Evolutionary conservation across 2,797 vertebrate species (phyloP), one percentile per base, ranked within the genome.

Genomic region (Takifugu ocellatus): DNA sequence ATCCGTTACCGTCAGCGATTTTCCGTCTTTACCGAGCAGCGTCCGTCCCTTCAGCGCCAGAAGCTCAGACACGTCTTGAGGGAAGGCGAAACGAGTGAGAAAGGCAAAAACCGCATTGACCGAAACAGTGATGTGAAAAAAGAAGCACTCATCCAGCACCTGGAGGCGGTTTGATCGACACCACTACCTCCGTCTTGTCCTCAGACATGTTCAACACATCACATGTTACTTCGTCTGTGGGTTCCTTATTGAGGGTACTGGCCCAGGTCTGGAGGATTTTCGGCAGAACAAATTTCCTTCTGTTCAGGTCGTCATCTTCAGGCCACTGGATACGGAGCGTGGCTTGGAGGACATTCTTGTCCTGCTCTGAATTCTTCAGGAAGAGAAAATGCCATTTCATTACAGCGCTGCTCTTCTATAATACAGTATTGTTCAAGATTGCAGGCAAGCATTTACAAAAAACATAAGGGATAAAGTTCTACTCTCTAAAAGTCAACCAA

Each of bases 251-350:
- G 65, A 62, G 12, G 21, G 5, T 49, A 3, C 9, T 81, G 0
- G 56, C 31, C 83, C 83, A 83, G 1, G 1, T 1, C 56, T 87
- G 84, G 3, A 90, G 63, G 44, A 8, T 0, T n/a, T 1, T 73
- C 7, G 74, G 0, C 0, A 87, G 68, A 0, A 5, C 0, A 0
- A 0, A 0, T 6, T 5, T 1, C 1, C 0, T 3, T 49, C 51
- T 74, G 0, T 3, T 2, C 6, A 24, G 56, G 12, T 0, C 0
- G 16, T 1, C 0, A 1, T 0, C 0, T 3, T 58, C 0, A 2
- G 2, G 6, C 80, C 76, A 78, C 16, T 16, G 3, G 4, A 84
- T 2, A 8, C 3, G 14, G 26, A 79, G 26, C 29, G 0, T 8
- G 2, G 77, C 2, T 14, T 4, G 1, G 12, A 2, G 5, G 49